Evolutionary conservation across 2,797 vertebrate genomes (phyloP).

Genomic region (Sebastolobus altivelis): DNA sequence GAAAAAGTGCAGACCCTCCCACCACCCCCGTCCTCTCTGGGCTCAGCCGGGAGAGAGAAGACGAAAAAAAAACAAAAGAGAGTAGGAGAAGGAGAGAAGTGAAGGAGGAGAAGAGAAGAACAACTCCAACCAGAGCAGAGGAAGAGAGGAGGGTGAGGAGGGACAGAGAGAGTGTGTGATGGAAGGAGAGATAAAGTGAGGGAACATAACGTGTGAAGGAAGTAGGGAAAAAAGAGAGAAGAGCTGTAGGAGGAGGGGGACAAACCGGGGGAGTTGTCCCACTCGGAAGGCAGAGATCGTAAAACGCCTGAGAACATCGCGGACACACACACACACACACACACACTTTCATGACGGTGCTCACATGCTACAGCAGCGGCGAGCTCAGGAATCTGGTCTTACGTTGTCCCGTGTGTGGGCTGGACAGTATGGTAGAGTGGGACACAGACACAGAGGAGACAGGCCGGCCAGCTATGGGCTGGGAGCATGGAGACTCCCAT

Average conservation of each 20-base stretch:
- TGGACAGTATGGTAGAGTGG: neutral
- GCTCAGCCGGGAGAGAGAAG: slow-evolving; percentile 29
- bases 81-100: neutral
- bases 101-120: neutral
- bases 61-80: slow-evolving; percentile 11
- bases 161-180: neutral
- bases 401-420: slow-evolving; percentile 16
- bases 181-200: slow-evolving; percentile 24
- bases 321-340: slow-evolving; percentile 39
- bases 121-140: neutral
- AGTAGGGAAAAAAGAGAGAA: slow-evolving; percentile 28
- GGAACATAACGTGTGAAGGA: neutral
- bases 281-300: slow-evolving; percentile 59
- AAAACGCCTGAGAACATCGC: slow-evolving; percentile 56
- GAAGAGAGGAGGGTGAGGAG: neutral
- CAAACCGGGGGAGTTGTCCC: slow-evolving; percentile 55
- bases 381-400: slow-evolving; percentile 28
- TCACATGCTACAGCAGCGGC: slow-evolving; percentile 46
- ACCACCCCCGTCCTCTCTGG: slow-evolving; percentile 34
- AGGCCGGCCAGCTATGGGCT: slow-evolving; percentile 89
- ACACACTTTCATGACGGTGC: slow-evolving; percentile 38
- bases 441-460: slow-evolving; percentile 15
- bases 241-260: slow-evolving; percentile 22
- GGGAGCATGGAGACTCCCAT: slow-evolving; percentile 95
- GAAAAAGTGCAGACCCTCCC: slow-evolving; percentile 39